Evolutionary conservation across 92 coral and sea anemone species (phyloP), one percentile per base, ranked within the genome.

Genomic region (Desmophyllum pertusum): DNA sequence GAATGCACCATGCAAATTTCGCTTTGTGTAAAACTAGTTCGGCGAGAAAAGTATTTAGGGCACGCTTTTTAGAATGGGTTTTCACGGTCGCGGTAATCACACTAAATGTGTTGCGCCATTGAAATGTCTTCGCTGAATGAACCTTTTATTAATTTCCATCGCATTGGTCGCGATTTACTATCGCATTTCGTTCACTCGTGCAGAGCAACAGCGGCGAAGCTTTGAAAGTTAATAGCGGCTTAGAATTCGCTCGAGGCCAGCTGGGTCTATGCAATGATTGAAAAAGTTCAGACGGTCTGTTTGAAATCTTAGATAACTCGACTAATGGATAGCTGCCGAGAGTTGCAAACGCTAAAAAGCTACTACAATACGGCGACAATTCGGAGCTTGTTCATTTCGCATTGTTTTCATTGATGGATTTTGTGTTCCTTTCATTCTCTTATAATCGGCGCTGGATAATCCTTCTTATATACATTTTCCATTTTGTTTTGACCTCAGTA

Each of bases 401-500:
- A 53, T 82, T 82, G 86, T 82, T 82, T 51, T 72, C n/a, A 36
- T 73, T 82, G 70, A 82, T 57, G 52, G 51, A 71, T 31, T 71
- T 73, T 73, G 37, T 82, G 71, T 82, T 82, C 71, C 61, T 68
- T 80, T 72, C 71, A 70, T 82, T 71, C 79, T 70, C 79, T 31
- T 82, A 21, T 55, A 82, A 82, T 82, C 71, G 79, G 51, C 59
- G 41, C 7, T 41, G 61, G 86, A 71, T 82, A 82, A 82, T 82
- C 86, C 79, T 43, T 48, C 73, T 76, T 81, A 83, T 89, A 89
- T 86, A 77, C 87, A 81, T 89, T 85, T 86, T 85, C 85, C 81
- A 81, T 89, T 85, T 75, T 70, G 61, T 77, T 79, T 27, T 89
- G 90, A 89, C 93, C 93, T 80, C 87, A 70, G 85, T 75, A 89